These are phyloP conservation scores for Barbus barbus DNA, from an alignment of 2,113 vertebrate genomes.

Conservation along the genomic window DNA sequence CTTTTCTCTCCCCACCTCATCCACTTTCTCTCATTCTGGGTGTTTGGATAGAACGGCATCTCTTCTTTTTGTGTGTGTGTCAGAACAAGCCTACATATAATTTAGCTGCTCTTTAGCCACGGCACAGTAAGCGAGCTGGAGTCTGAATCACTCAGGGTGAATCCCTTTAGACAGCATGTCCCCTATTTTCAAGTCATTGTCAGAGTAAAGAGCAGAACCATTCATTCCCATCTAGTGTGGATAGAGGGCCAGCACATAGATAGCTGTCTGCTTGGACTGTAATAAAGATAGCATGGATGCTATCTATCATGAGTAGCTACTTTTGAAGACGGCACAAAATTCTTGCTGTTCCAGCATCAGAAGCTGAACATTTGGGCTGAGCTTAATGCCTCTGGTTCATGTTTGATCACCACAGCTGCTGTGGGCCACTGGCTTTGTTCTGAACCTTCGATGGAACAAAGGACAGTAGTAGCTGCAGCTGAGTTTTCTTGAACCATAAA, in stretches of 20 bases:
- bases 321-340: not conserved
- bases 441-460: constrained; percentile 18
- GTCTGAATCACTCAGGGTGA: not conserved
- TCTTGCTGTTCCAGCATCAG: constrained; percentile 27
- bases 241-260: constrained; percentile 28
- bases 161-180: constrained; percentile 51
- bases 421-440: constrained; percentile 11
- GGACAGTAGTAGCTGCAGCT: constrained; percentile 20
- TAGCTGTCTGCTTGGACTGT: constrained; percentile 23
- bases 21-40: constrained; percentile 42
- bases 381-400: not conserved
- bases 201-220: constrained; percentile 39
- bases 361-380: constrained; percentile 7
- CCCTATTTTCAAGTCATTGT: constrained; percentile 37
- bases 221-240: constrained; percentile 35
- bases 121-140: not conserved
- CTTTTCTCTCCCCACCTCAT: not conserved
- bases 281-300: constrained; percentile 4
- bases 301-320: constrained; percentile 18
- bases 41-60: not conserved
- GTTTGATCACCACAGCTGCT: constrained; percentile 36
- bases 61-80: constrained; percentile 3
- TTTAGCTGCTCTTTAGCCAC: constrained; percentile 42
- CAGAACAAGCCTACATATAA: constrained; percentile 8
- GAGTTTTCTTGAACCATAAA: constrained; percentile 41